Percentiles rank a stretch among this genome's conserved stretches.
Conservation (phyloP, 2,797 vertebrate species). For the Epinephelus coioides region DNA sequence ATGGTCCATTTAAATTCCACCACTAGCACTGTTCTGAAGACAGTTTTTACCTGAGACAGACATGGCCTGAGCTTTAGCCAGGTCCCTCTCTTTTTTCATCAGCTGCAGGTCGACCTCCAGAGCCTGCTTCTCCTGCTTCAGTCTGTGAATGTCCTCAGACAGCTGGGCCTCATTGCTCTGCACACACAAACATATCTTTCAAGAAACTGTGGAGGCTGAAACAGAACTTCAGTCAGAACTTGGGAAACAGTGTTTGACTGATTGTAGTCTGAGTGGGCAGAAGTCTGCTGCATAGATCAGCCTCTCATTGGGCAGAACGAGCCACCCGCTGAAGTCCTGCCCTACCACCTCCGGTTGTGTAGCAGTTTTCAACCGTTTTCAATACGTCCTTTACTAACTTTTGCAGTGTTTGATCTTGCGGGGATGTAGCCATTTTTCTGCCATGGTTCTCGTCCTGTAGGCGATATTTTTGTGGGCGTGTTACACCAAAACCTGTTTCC, state of each 20-base stretch:
- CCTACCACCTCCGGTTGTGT: too few relatives aligned
- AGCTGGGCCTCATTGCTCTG: constrained; percentile 88
- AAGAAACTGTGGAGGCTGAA: not conserved
- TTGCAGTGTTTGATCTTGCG: too few relatives aligned
- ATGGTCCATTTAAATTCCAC: not conserved
- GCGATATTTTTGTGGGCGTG: too few relatives aligned
- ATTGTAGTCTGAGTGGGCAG: not conserved
- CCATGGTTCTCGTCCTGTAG: too few relatives aligned
- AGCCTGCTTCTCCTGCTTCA: constrained; percentile 91
- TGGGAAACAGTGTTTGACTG: not conserved
- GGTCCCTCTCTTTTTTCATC: constrained; percentile 89
- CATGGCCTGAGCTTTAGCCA: constrained; percentile 84
- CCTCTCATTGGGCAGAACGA: too few relatives aligned
- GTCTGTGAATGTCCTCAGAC: constrained; percentile 84
- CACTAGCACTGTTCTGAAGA: not conserved
- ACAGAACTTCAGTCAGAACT: not conserved
- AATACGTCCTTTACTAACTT: too few relatives aligned
- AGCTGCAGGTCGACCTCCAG: constrained; percentile 90
- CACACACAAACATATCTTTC: constrained; percentile 19
- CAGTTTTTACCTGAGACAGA: constrained; percentile 82
- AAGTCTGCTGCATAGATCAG: too few relatives aligned
- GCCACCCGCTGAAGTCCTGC: too few relatives aligned
- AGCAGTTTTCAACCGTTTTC: too few relatives aligned
- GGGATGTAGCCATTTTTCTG: too few relatives aligned
- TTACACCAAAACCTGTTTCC: too few relatives aligned